Evolutionary conservation across 2,797 vertebrate species (phyloP).

Genomic region (Danionella dracula): DNA sequence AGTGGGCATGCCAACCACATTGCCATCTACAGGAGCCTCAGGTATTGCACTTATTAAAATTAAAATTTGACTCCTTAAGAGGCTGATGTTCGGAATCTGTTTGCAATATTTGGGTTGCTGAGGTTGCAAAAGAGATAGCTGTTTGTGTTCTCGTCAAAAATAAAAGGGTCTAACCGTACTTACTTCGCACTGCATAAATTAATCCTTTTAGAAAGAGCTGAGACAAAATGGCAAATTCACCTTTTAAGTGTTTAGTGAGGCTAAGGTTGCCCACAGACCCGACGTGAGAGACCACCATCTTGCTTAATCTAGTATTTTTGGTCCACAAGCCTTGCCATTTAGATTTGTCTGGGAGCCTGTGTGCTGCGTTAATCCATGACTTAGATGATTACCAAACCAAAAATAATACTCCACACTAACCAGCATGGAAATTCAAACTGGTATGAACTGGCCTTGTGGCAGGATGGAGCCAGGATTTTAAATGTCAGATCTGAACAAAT

Average conservation of each 20-base stretch:
- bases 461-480: background rate
- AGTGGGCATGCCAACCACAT: conserved; percentile 89
- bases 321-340: background rate
- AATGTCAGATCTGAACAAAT: background rate
- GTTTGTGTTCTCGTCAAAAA: background rate
- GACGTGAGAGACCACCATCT: background rate
- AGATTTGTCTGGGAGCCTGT: background rate
- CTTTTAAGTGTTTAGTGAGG: too few relatives aligned
- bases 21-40: conserved; percentile 74
- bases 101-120: background rate
- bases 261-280: background rate
- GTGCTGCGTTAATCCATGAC: background rate
- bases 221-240: background rate
- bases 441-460: background rate
- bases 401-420: background rate
- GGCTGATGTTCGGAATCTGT: background rate
- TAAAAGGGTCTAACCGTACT: background rate
- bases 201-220: background rate
- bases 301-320: background rate
- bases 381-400: background rate
- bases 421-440: background rate
- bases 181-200: background rate
- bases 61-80: background rate
- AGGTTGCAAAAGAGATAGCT: background rate
- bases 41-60: conserved; percentile 52